Percentiles rank a stretch among this genome's conserved stretches.
These are phyloP conservation scores for Meiosimyza platycephala DNA, from an alignment of 2,888 invertebrate species.

Conservation along the genomic window DNA sequence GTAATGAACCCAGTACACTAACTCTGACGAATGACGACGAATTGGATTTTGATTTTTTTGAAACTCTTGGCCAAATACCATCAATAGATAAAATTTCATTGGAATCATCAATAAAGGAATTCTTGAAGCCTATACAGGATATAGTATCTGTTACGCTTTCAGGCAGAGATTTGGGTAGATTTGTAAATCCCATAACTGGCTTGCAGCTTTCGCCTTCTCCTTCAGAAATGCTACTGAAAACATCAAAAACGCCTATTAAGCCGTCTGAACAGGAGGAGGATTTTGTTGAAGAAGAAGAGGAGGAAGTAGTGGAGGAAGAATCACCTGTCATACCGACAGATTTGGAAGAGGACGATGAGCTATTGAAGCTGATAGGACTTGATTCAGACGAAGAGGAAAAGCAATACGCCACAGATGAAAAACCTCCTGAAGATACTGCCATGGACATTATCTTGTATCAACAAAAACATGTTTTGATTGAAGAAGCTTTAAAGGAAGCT, in stretches of 20 bases:
- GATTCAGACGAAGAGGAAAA: conserved; percentile 32
- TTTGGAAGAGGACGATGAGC: not conserved
- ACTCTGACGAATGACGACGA: not conserved
- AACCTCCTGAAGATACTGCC: conserved; percentile 14
- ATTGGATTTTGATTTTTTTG: conserved; percentile 44
- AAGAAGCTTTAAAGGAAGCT: conserved; percentile 21
- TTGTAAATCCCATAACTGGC: conserved; percentile 12
- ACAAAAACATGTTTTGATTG: not conserved
- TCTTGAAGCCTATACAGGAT: no score
- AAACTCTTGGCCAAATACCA: conserved; percentile 45
- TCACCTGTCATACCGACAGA: not conserved
- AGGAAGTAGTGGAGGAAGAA: conserved; percentile 20
- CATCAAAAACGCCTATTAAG: not conserved
- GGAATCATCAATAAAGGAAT: not conserved
- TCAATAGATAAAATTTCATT: conserved; percentile 21
- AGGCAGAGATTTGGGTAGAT: not conserved
- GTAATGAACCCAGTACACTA: not conserved
- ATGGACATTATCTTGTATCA: conserved; percentile 41
- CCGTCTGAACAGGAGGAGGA: not conserved
- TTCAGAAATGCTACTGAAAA: not conserved
- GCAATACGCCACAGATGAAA: not conserved
- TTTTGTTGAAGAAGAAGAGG: not conserved
- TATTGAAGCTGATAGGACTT: conserved; percentile 23
- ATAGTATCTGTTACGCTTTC: no score
- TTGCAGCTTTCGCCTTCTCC: not conserved